A percentile compares a stretch with the other conserved stretches of the same genome.
These are phyloP conservation scores for Gobius niger DNA, from an alignment of 2,113 vertebrate species.

Conservation along the genomic window DNA sequence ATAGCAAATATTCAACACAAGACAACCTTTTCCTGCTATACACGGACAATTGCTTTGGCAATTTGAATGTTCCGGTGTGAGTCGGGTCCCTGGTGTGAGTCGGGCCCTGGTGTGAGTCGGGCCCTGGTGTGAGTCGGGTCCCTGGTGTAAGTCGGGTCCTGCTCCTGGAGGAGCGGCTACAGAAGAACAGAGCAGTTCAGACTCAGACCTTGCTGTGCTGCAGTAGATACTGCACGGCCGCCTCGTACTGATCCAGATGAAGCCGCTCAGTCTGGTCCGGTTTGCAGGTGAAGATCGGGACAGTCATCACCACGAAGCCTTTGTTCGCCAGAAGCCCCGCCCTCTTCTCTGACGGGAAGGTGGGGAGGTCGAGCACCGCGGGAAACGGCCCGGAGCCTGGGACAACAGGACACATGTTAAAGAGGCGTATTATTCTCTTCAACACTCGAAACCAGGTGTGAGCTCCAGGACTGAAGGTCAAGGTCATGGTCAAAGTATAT, in stretches of 20 bases:
- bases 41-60: too few relatives aligned
- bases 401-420: neutral
- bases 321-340: constrained; percentile 52
- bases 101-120: too few relatives aligned
- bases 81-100: too few relatives aligned
- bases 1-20: too few relatives aligned
- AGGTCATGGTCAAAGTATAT: too few relatives aligned
- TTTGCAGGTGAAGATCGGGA: constrained; percentile 20
- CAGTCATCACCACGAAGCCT: constrained; percentile 59
- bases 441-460: too few relatives aligned
- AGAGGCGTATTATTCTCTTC: neutral
- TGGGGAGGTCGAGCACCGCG: constrained; percentile 57
- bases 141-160: too few relatives aligned
- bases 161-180: too few relatives aligned
- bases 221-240: constrained; percentile 35
- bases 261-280: constrained; percentile 4
- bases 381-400: constrained; percentile 56
- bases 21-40: too few relatives aligned
- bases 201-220: constrained; percentile 29
- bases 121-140: too few relatives aligned
- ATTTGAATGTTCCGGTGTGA: too few relatives aligned
- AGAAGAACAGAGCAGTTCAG: neutral
- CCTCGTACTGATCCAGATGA: constrained; percentile 58
- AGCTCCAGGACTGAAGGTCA: too few relatives aligned
- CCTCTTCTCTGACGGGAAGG: constrained; percentile 58